Base-by-base conservation (phyloP, 2,888 invertebrate species). In the Dynastes maya region DNA sequence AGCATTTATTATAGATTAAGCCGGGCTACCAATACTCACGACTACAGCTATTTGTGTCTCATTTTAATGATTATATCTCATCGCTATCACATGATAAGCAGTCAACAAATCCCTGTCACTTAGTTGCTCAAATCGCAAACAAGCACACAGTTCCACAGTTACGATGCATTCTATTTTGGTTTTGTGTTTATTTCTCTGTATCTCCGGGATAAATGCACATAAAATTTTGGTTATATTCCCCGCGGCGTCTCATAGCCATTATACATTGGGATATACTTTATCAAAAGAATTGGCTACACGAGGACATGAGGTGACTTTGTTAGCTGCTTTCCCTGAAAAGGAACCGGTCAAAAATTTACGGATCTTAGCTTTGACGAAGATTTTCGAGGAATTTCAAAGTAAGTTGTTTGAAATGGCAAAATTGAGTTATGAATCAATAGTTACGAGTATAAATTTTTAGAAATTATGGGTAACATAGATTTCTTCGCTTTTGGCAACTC, bases 241-340 rank as follows among this genome's bases (percentile, higher is more conserved):
- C 9, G 75, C 82, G 72, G 82, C 84, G 5, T 80, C 84, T 8
- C 81, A 83, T 53, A 85, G 86, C 40, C 86, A 86, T 79, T 82
- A 83, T 22, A 80, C 80, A 16, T 77, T 85, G 61, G 84, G 83
- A 27, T 81, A 84, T 61, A 82, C 82, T 4, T 78, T 86, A 65
- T 77, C 85, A 16, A 83, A 84, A 75, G 84, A 83, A 49, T 79
- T 86, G 51, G 84, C 84, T 1, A 78, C 78, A 22, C 83, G 88
- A 55, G 90, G 90, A 2, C 90, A 90, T 82, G 86, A 89, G 68
- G 87, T 90, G 16, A 87, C 86, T 3, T 81, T 86, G 61, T 80
- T 87, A 55, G 82, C 84, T 13, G 83, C 85, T 22, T 85, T 82
- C 76, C 75, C 77, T 51, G 81, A 88, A 2, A 87, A 88, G 72